Evolutionary conservation across 2,797 vertebrate species (phyloP).

Genomic region (Notolabrus celidotus): DNA sequence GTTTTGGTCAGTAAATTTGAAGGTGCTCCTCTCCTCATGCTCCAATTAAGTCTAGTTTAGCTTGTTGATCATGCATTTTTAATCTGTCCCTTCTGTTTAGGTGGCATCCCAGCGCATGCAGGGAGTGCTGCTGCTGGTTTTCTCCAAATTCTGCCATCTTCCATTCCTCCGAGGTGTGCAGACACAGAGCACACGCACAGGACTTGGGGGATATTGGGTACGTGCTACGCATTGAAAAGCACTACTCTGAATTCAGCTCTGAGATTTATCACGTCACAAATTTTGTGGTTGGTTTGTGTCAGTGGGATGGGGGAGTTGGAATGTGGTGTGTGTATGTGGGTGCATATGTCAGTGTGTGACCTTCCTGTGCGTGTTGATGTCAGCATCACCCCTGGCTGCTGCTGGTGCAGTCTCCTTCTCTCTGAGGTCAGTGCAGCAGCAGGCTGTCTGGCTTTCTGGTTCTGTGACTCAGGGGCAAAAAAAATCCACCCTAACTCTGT

Average conservation of each 20-base stretch:
- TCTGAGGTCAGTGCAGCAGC: constrained; percentile 82
- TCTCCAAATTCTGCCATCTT: constrained; percentile 94
- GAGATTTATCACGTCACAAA: constrained; percentile 34
- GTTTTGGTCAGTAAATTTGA: constrained; percentile 89
- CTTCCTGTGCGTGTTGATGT: constrained; percentile 75
- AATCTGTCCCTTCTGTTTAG: constrained; percentile 70
- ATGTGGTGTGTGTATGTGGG: constrained; percentile 28
- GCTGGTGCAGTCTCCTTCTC: constrained; percentile 85
- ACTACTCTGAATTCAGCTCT: constrained; percentile 20
- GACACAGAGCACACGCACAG: constrained; percentile 95
- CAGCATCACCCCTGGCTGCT: constrained; percentile 75
- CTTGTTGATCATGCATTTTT: neutral
- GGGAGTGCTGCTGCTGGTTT: constrained; percentile 94
- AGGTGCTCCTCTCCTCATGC: neutral
- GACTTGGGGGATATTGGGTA: constrained; percentile 98
- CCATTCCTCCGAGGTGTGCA: constrained; percentile 95
- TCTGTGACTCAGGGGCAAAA: constrained; percentile 41
- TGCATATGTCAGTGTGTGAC: constrained; percentile 70
- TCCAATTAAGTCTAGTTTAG: neutral
- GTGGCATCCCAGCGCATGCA: constrained; percentile 98
- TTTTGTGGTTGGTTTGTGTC: constrained; percentile 17
- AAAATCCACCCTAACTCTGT: constrained; percentile 31
- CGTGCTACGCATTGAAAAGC: constrained; percentile 62
- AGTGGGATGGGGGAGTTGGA: constrained; percentile 11
- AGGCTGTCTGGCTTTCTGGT: constrained; percentile 72